Base-by-base conservation (phyloP, 2,797 vertebrate genomes). In the Salarias fasciatus region DNA sequence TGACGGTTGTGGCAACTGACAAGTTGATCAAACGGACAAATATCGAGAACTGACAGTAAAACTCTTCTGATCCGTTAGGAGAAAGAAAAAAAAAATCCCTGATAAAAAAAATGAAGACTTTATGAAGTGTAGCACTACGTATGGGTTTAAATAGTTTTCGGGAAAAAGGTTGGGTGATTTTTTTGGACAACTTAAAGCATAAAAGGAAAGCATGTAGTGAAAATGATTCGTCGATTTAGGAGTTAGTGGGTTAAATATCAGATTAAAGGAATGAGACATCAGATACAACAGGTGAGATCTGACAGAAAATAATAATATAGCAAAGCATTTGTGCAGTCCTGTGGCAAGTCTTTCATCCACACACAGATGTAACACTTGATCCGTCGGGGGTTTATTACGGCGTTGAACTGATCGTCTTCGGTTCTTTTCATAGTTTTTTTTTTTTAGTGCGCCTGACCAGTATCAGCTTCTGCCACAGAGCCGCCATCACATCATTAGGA, bases 11-110 rank as follows among this genome's bases (percentile, higher is more conserved):
- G 18, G 33, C 35, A 67, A 43, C 53, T 63, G 58, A 63, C 57
- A 66, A 36, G 29, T 11, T 54, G 56, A 62, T 73, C 47, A 57
- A 69, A 62, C 40, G 38, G 44, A 62, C 33, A 11, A 45, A 5
- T 15, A 38, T 43, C 6, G 37, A 60, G 24, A 55, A 12, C 36
- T 48, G 47, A 70, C 51, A 48, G n/a, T 11, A 35, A 53, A 61
- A 33, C 12, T 10, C 13, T 41, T 57, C 49, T 31, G 36, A 64
- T 64, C 41, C 29, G 14, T 38, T 50, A 11, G 45, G 57, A 44
- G 10, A 18, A 38, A 38, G 53, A 54, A 35, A 38, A 58, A 47
- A 14, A 24, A 8, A 52, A 37, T 35, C 38, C 45, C 33, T 14
- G n/a, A n/a, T n/a, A n/a, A 6, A n/a, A 36, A 51, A 2, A 51